These are phyloP conservation scores for Chironomus striatipennis DNA, from an alignment of 1,140 invertebrate species.

Conservation along the genomic window DNA sequence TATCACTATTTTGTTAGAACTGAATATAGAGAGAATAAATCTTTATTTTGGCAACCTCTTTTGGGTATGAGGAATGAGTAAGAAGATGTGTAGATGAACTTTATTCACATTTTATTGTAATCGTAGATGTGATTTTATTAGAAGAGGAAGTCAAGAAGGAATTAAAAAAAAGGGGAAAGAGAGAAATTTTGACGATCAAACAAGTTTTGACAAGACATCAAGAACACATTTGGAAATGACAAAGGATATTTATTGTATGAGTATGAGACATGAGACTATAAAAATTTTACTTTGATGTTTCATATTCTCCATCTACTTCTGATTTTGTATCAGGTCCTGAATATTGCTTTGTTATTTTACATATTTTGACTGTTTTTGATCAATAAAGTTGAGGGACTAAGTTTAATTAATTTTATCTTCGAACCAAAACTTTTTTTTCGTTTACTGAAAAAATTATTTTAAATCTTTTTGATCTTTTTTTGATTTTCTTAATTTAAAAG, in stretches of 20 bases:
- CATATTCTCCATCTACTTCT: no score
- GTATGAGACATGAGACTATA: slow-evolving; percentile 2
- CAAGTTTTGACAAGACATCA: slow-evolving; percentile 12
- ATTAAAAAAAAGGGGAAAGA: not conserved
- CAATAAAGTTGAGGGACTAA: not conserved
- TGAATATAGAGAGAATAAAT: not conserved
- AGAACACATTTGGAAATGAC: slow-evolving; percentile 3
- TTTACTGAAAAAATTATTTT: no score
- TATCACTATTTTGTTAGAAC: not conserved
- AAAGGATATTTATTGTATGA: slow-evolving; percentile 3
- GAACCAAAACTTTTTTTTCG: no score
- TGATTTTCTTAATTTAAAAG: not conserved
- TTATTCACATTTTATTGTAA: slow-evolving; percentile 4
- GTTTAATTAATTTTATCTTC: not conserved
- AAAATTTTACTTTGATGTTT: slow-evolving; percentile 3
- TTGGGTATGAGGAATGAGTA: not conserved
- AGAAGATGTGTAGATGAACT: no score
- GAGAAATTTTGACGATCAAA: slow-evolving; percentile 15
- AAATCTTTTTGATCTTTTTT: not conserved
- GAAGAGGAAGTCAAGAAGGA: no score
- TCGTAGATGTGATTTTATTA: no score
- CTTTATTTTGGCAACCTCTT: not conserved
- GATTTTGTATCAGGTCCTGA: not conserved
- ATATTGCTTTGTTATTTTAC: not conserved
- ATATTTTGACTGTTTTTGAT: no score